Conservation (phyloP, 2,888 invertebrate species). For the Platypus cylindrus region DNA sequence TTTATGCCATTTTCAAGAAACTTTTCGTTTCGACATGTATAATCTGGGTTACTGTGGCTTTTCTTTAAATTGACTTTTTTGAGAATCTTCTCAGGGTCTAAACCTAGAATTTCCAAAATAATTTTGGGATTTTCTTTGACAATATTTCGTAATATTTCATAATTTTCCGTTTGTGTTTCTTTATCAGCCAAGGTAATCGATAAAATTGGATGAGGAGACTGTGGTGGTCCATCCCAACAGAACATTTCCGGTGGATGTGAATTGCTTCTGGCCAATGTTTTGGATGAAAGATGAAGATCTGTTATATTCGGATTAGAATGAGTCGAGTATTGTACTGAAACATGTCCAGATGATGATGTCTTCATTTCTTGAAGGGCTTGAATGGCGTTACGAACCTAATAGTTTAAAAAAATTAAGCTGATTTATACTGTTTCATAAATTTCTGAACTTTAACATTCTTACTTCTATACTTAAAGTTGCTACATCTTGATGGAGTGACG, state of each 20-base stretch:
- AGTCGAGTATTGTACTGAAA: constrained; percentile 47
- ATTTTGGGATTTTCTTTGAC: constrained; percentile 61
- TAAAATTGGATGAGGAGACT: constrained; percentile 32
- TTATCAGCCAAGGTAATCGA: constrained; percentile 23
- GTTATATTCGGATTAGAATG: constrained; percentile 64
- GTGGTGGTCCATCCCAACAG: constrained; percentile 52
- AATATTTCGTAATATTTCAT: constrained; percentile 45
- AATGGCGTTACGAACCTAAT: constrained; percentile 66
- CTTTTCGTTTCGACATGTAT: constrained; percentile 15
- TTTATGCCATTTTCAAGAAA: constrained; percentile 10
- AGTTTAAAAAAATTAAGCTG: constrained; percentile 1
- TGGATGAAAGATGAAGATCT: constrained; percentile 31
- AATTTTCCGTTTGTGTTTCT: constrained; percentile 51
- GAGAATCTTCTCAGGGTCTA: constrained; percentile 44
- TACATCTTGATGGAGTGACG: constrained; percentile 73
- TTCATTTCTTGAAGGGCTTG: constrained; percentile 75
- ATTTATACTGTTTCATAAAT: background rate
- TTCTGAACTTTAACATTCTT: constrained; percentile 19
- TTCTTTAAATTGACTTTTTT: constrained; percentile 25
- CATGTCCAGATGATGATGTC: constrained; percentile 39
- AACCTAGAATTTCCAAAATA: constrained; percentile 58
- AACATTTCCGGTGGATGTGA: constrained; percentile 80
- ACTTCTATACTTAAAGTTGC: constrained; percentile 75
- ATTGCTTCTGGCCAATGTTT: constrained; percentile 58
- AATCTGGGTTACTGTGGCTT: constrained; percentile 26